These are phyloP conservation scores for Pygoscelis antarcticus DNA, from an alignment of 2,113 vertebrate species.

Conservation along the genomic window DNA sequence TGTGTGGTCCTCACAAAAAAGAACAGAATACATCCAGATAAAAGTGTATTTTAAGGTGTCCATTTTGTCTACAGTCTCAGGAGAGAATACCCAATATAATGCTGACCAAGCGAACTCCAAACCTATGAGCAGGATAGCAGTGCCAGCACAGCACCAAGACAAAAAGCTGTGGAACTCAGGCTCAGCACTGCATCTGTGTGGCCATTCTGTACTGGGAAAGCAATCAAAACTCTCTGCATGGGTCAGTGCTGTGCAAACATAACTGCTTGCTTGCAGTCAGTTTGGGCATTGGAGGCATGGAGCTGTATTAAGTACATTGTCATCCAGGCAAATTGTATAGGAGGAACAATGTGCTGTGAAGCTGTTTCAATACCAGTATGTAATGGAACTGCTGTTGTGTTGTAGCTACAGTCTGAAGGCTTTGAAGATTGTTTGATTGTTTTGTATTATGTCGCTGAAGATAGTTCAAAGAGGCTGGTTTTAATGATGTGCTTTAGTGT, in stretches of 20 bases:
- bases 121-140: not conserved
- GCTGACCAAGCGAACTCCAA: not conserved
- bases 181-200: not conserved
- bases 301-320: not conserved
- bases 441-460: not conserved
- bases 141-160: not conserved
- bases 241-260: not conserved
- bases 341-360: not conserved
- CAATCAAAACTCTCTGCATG: not conserved
- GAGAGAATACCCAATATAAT: not conserved
- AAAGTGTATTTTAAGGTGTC: not conserved
- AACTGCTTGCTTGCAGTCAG: not conserved
- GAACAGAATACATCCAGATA: not conserved
- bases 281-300: not conserved
- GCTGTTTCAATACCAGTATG: not conserved
- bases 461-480: not conserved
- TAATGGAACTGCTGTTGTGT: not conserved
- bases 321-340: not conserved
- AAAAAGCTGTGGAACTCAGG: not conserved
- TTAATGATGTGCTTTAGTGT: not conserved
- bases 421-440: not conserved
- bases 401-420: not conserved
- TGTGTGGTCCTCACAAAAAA: not conserved
- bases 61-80: not conserved
- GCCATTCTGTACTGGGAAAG: not conserved